phyloP scores from a whole-genome alignment of 2,888 invertebrate species.

The Neoaliturus tenellus region DNA sequence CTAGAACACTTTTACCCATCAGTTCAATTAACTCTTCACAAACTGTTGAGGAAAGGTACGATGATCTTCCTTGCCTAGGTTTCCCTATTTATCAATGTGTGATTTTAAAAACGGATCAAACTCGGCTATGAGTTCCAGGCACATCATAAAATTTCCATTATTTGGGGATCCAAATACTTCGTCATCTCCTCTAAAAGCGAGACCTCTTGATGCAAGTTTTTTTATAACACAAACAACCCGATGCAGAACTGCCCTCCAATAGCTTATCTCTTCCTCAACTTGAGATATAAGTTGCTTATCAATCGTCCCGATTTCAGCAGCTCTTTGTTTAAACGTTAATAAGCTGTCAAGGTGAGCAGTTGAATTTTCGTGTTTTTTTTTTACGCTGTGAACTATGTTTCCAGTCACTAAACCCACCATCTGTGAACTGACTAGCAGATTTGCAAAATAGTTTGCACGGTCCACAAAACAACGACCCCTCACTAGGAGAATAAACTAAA shows the following conservation, averaged over 20 bases:
- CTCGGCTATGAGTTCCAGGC: constrained; percentile 11
- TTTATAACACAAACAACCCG: not conserved
- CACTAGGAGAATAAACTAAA: not conserved
- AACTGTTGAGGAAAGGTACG: constrained; percentile 15
- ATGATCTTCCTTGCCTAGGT: constrained; percentile 22
- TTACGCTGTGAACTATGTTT: not conserved
- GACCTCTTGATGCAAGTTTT: not conserved
- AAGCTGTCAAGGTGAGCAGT: not conserved
- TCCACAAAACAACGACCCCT: not conserved
- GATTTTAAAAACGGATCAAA: constrained; percentile 16
- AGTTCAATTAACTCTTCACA: constrained; percentile 37
- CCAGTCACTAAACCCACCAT: constrained; percentile 3
- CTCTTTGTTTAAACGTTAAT: not conserved
- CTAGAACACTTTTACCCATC: not conserved
- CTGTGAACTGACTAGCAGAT: not conserved
- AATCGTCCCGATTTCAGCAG: not conserved
- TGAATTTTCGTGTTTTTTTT: not conserved
- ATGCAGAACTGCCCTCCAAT: constrained; percentile 15
- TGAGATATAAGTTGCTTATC: not conserved
- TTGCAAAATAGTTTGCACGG: not conserved
- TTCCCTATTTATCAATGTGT: constrained; percentile 34
- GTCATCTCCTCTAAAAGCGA: not conserved
- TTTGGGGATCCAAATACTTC: constrained; percentile 10
- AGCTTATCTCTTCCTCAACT: not conserved
- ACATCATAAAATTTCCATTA: constrained; percentile 14